These are phyloP conservation scores for Aethes cnicana DNA, from an alignment of 2,888 invertebrate species.

Conservation along the genomic window DNA sequence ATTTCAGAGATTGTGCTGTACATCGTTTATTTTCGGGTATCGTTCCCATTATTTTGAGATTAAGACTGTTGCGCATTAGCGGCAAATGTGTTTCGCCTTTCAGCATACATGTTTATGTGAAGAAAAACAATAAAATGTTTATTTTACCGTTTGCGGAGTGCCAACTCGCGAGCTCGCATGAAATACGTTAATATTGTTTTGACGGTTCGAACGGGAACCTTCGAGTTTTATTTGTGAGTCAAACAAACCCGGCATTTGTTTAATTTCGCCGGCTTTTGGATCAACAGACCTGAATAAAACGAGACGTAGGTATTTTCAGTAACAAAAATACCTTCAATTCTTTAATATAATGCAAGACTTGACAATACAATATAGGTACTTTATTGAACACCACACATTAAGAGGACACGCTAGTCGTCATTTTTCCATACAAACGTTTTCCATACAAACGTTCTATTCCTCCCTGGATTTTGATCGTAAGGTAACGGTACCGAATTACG, in stretches of 20 bases:
- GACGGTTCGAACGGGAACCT: constrained; percentile 14
- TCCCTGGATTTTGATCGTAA: too few species aligned
- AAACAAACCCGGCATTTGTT: constrained; percentile 20
- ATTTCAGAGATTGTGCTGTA: too few species aligned
- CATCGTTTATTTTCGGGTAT: too few species aligned
- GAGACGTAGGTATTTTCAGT: neutral
- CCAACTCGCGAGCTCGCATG: constrained; percentile 17
- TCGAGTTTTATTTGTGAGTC: constrained; percentile 23
- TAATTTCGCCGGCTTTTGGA: constrained; percentile 8
- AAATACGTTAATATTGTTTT: constrained; percentile 25
- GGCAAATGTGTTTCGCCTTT: constrained; percentile 21
- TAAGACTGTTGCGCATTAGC: constrained; percentile 17
- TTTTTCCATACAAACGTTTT: too few species aligned
- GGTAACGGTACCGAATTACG: too few species aligned
- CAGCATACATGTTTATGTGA: constrained; percentile 15
- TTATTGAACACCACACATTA: too few species aligned
- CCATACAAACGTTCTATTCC: too few species aligned
- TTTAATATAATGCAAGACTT: neutral
- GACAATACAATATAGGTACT: too few species aligned
- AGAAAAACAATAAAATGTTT: constrained; percentile 30
- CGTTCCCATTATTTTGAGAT: too few species aligned
- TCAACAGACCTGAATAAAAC: constrained; percentile 14
- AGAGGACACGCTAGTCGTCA: too few species aligned
- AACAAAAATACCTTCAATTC: neutral
- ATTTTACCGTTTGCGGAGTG: constrained; percentile 19